These are phyloP conservation scores for Drosophila arawakana DNA, from an alignment of 1,140 invertebrate genomes.

Conservation along the genomic window DNA sequence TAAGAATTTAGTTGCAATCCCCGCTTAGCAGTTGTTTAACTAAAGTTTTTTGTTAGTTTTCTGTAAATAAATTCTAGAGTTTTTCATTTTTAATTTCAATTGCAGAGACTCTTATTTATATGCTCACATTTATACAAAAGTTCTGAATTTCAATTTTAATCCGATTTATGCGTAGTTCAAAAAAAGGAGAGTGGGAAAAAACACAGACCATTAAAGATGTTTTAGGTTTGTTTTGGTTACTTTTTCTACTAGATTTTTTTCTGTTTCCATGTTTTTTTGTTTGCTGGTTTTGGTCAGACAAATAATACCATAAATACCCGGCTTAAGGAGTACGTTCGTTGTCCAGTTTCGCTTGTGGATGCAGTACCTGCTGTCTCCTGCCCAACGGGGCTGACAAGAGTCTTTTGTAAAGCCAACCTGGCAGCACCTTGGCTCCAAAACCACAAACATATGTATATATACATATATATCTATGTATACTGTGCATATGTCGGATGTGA, in stretches of 20 bases:
- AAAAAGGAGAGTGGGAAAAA: conserved; percentile 48
- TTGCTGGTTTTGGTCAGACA: not conserved
- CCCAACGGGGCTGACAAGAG: conserved; percentile 9
- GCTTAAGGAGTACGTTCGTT: conserved; percentile 36
- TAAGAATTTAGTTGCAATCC: not conserved
- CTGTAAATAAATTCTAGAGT: conserved; percentile 6
- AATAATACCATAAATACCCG: conserved; percentile 45
- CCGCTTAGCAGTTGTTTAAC: not conserved
- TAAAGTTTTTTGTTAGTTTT: conserved; percentile 3
- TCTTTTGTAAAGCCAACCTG: conserved; percentile 30
- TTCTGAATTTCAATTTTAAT: conserved; percentile 56
- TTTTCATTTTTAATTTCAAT: not conserved
- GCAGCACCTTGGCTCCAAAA: conserved; percentile 44
- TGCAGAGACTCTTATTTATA: not conserved
- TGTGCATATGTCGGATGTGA: not conserved
- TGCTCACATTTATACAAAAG: conserved; percentile 8
- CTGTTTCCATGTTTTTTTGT: not conserved
- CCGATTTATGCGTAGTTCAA: conserved; percentile 59
- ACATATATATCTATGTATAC: not conserved
- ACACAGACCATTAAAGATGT: conserved; percentile 52
- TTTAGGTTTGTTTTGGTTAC: not conserved
- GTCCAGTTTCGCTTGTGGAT: not conserved
- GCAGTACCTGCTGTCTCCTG: not conserved
- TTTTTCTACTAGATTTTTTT: conserved; percentile 10
- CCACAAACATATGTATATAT: conserved; percentile 34